Evolutionary conservation across 2,797 vertebrate species (phyloP).

Genomic region (Pachyuromys duprasi): DNA sequence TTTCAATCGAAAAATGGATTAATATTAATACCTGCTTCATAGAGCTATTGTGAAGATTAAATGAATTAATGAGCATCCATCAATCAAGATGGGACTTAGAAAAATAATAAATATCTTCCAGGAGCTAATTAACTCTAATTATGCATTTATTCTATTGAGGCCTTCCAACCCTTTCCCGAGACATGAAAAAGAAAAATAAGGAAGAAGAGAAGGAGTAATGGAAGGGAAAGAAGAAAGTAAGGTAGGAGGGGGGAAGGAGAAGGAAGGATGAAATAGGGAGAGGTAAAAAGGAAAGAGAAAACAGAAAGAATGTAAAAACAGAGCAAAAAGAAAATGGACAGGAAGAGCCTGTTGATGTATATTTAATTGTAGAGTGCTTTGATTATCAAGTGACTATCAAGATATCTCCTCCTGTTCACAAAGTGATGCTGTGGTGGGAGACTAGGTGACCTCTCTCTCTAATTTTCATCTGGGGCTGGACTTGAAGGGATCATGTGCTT

Average conservation of each 20-base stretch:
- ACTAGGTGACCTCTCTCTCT: conserved; percentile 24
- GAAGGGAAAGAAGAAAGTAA: too few relatives aligned
- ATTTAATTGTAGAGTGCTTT: neutral
- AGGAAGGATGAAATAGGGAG: rapidly evolving
- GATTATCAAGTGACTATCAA: neutral
- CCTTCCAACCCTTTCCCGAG: neutral
- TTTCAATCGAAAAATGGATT: neutral
- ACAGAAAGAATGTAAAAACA: neutral
- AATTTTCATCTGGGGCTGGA: neutral
- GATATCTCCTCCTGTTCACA: neutral
- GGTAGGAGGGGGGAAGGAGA: rapidly evolving
- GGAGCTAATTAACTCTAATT: neutral
- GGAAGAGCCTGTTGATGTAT: neutral
- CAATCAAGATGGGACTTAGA: neutral
- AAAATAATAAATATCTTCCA: neutral
- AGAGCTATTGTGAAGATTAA: conserved; percentile 14
- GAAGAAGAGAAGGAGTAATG: rapidly evolving
- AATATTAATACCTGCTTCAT: neutral
- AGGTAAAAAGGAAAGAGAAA: neutral
- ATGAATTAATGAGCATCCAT: neutral
- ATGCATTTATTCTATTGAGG: neutral
- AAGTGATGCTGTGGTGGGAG: neutral
- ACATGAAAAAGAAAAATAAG: neutral
- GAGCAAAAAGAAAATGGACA: neutral
- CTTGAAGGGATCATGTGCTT: conserved; percentile 27